Evolutionary conservation across 2,797 vertebrate species (phyloP).

Genomic region (Cryptoprocta ferox): DNA sequence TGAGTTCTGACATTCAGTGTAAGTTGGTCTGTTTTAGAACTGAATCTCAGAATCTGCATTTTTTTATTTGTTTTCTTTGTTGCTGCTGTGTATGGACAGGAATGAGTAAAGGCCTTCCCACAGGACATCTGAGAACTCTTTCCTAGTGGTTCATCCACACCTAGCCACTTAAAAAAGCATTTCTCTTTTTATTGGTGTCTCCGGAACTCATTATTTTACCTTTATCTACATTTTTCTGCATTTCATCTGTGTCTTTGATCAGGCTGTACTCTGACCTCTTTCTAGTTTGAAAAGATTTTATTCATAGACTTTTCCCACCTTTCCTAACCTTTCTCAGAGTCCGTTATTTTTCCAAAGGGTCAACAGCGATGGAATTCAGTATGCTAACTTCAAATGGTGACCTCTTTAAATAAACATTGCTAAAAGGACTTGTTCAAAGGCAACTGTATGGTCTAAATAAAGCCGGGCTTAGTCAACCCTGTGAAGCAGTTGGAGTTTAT

Average conservation of each 20-base stretch:
- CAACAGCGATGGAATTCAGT: conserved; percentile 60
- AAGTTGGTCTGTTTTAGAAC: not conserved
- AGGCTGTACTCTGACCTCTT: conserved; percentile 56
- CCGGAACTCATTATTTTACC: conserved; percentile 46
- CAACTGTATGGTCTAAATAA: conserved; percentile 66
- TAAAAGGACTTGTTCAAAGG: conserved; percentile 69
- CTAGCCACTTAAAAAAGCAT: conserved; percentile 62
- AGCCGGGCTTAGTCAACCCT: conserved; percentile 53
- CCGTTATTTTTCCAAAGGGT: conserved; percentile 58
- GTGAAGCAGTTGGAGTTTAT: conserved; percentile 48
- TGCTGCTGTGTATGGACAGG: not conserved
- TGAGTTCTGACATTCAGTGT: not conserved
- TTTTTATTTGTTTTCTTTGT: conserved; percentile 64
- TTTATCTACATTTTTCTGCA: conserved; percentile 59
- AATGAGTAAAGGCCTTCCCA: conserved; percentile 23
- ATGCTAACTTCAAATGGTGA: conserved; percentile 72
- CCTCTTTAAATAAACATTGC: conserved; percentile 76
- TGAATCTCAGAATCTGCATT: not conserved
- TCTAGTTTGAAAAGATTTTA: conserved; percentile 52
- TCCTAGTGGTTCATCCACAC: not conserved
- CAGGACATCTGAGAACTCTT: conserved; percentile 1
- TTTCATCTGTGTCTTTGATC: conserved; percentile 64
- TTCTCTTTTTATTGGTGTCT: conserved; percentile 64
- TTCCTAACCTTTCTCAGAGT: conserved; percentile 50
- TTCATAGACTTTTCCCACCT: conserved; percentile 60